A percentile compares a stretch with the other conserved stretches of the same genome.
phyloP scores from a whole-genome alignment of 2,113 vertebrate genomes.

The Rhipidura dahli region DNA sequence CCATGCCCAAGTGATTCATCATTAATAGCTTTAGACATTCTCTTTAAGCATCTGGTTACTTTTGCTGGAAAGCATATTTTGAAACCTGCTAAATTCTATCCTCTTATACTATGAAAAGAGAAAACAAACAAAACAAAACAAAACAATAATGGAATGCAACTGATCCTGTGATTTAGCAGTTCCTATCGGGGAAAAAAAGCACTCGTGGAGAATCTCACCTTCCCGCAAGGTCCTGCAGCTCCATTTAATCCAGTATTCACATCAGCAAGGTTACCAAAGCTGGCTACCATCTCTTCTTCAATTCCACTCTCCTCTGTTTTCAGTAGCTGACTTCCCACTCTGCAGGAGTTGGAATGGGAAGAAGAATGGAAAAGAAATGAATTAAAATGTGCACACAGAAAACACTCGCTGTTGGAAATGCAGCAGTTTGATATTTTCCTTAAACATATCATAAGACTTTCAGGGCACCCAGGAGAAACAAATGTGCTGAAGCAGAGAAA shows the following conservation, averaged over 20 bases:
- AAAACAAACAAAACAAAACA: neutral
- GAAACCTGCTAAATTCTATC: conserved; percentile 20
- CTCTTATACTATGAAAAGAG: neutral
- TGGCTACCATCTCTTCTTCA: conserved; percentile 65
- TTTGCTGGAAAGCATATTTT: conserved; percentile 24
- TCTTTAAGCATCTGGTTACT: conserved; percentile 33
- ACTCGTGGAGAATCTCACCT: conserved; percentile 71
- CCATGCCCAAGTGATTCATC: conserved; percentile 49
- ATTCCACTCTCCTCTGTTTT: conserved; percentile 56
- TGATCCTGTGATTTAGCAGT: conserved; percentile 3
- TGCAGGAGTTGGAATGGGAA: neutral
- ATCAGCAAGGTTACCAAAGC: conserved; percentile 59
- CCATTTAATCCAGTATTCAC: conserved; percentile 33
- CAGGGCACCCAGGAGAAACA: neutral
- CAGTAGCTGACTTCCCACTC: conserved; percentile 58
- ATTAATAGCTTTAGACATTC: conserved; percentile 57
- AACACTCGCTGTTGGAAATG: neutral
- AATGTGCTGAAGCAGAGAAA: neutral
- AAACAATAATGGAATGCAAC: neutral
- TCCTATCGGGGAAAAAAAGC: neutral
- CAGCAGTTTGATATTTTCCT: neutral
- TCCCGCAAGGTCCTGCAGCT: conserved; percentile 40
- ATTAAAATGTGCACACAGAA: neutral
- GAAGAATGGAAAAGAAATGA: neutral
- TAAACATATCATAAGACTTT: neutral